Evolutionary conservation across 2,797 vertebrate genomes (phyloP), one percentile per base, ranked within the genome.

Genomic region (Thunnus albacares): DNA sequence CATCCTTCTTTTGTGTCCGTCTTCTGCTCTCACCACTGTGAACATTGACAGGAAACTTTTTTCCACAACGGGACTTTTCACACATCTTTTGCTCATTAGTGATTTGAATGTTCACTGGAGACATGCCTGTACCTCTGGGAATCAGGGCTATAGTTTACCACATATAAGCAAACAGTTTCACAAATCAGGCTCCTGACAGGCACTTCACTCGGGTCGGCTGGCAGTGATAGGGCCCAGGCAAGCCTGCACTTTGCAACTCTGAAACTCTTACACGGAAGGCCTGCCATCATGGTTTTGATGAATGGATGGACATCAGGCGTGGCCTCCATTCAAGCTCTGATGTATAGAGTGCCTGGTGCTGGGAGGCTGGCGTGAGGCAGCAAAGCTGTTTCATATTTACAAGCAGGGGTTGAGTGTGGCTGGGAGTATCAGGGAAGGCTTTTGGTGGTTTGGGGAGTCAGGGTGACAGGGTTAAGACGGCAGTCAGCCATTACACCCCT

Each of bases 1-100:
- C 93, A 84, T 93, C 89, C 92, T 93, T 90, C 91, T 89, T 92
- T 93, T 93, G 92, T 94, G 60, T 91, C 77, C 6, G 41, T 85
- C 70, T 57, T 80, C 85, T 89, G 83, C 77, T 89, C 89, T 91
- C 88, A 76, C 78, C 83, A 65, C 78, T 87, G 87, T 87, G 87
- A 87, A 93, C 81, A 79, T 80, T 65, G 84, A 87, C 92, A 92
- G 88, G 91, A 94, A 94, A 85, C 87, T 61, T 92, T 87, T 87
- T 85, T 86, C 71, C 81, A 82, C 89, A 87, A 82, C 80, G 60
- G 82, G 75, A 82, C 77, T 81, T 92, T 87, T 90, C 79, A 87
- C 86, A 87, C 89, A 91, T 80, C 81, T 89, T 88, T 87, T 71
- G 61, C 77, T 75, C 89, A 84, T 76, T 86, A 79, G 87, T 71